Base-by-base conservation (phyloP, 2,888 invertebrate genomes). In the Cheilosia soror region DNA sequence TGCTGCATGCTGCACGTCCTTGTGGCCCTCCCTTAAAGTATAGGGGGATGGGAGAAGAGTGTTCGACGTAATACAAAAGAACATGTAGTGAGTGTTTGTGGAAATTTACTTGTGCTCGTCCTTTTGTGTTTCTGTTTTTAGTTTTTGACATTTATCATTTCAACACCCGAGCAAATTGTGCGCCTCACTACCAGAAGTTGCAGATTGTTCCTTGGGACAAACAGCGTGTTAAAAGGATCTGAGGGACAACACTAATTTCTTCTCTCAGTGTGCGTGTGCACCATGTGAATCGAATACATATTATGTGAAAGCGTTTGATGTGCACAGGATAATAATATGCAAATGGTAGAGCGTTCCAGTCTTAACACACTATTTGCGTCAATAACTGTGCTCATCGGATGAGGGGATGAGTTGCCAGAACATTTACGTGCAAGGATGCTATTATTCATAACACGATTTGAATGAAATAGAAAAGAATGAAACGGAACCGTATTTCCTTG, bases 371-470 rank as follows among this genome's bases (percentile, higher is more conserved):
- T 63, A 65, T 78, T 71, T 37, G 37, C 37, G 4, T 4, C 11
- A 37, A 37, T 37, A 44, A 15, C 47, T 47, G 15, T 65, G 71
- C 51, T 37, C 53, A 6, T 42, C 42, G 1, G 31, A 9, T 9
- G 27, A 20, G 55, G 29, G 33, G 27, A 25, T 58, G 66, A 53
- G 66, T 79, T 66, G 60, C 62, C 66, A 62, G 60, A 51, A 66
- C 53, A 80, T 62, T 68, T 55, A 73, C 73, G 80, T 73, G 60
- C 44, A 44, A 37, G 60, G 71, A 76, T 68, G 37, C 71, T 49
- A 62, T 72, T 71, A 84, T 69, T 65, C 44, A 62, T 47, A 66
- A 80, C 75, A 80, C 75, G 68, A 79, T 80, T 65, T 58, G 58
- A 69, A 53, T 11, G 47, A 69, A 29, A 11, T 58, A 15, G 15